Percentiles rank a stretch among this genome's conserved stretches.
Conservation (phyloP, 2,888 invertebrate genomes). For the Mongoloraphidia duomilia region DNA sequence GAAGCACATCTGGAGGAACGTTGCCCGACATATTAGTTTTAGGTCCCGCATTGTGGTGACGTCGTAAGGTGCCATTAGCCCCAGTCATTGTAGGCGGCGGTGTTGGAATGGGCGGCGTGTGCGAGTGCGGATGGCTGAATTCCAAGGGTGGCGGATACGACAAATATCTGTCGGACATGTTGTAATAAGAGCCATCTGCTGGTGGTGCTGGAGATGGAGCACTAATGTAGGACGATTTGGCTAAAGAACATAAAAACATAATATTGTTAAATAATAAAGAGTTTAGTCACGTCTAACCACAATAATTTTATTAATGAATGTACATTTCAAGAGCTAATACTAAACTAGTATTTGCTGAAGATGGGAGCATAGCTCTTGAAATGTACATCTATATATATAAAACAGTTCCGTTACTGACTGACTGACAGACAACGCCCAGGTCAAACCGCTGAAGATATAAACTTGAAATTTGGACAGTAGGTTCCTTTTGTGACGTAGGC, state of each 20-base stretch:
- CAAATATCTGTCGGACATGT: slow-evolving; percentile 67
- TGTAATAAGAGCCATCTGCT: slow-evolving; percentile 65
- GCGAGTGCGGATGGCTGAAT: slow-evolving; percentile 41
- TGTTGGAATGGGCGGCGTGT: slow-evolving; percentile 31
- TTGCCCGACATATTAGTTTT: slow-evolving; percentile 18
- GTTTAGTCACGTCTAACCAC: too few species aligned
- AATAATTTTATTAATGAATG: too few species aligned
- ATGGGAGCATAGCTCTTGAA: too few species aligned
- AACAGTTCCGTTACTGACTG: too few species aligned
- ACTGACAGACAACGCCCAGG: too few species aligned
- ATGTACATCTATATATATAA: too few species aligned
- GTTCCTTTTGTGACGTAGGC: too few species aligned
- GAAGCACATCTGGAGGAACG: slow-evolving; percentile 30
- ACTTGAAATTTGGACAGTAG: too few species aligned
- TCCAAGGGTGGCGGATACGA: slow-evolving; percentile 65
- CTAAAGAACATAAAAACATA: slow-evolving; percentile 24
- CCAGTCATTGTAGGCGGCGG: slow-evolving; percentile 23
- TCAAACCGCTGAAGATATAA: too few species aligned
- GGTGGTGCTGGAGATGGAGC: slow-evolving; percentile 62
- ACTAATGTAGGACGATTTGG: slow-evolving; percentile 45
- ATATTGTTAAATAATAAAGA: too few species aligned
- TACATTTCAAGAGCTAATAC: too few species aligned
- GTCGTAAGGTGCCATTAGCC: slow-evolving; percentile 27
- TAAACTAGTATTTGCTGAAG: too few species aligned
- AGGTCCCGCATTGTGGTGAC: slow-evolving; percentile 20